These are phyloP conservation scores for Petrophora chlorosata DNA, from an alignment of 2,888 invertebrate species.

Conservation along the genomic window DNA sequence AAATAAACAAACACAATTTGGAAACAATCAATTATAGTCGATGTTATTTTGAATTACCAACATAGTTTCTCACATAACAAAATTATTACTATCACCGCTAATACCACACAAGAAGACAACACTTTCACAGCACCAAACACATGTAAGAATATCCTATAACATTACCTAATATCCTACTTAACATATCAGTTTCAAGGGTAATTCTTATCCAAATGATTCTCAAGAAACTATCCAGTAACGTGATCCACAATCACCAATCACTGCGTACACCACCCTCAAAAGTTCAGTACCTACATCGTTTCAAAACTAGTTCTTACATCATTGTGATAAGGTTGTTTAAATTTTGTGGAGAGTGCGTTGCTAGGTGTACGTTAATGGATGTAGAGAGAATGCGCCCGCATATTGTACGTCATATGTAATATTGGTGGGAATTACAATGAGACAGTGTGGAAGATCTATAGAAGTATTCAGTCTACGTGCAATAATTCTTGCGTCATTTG, in stretches of 20 bases:
- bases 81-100: slow-evolving; percentile 7
- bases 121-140: slow-evolving; percentile 9
- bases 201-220: slow-evolving; percentile 36
- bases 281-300: neutral
- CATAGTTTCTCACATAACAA: no score
- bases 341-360: neutral
- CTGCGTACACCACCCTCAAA: slow-evolving; percentile 10
- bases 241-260: slow-evolving; percentile 33
- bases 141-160: slow-evolving; percentile 27
- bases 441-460: slow-evolving; percentile 7
- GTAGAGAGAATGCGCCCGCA: slow-evolving; percentile 68
- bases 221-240: slow-evolving; percentile 34
- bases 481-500: neutral
- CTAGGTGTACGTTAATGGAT: slow-evolving; percentile 19
- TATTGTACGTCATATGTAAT: slow-evolving; percentile 38
- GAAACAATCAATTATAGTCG: no score
- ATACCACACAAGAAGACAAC: slow-evolving; percentile 19
- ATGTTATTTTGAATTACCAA: no score
- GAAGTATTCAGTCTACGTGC: neutral
- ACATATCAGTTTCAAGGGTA: slow-evolving; percentile 35
- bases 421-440: slow-evolving; percentile 27
- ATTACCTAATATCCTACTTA: slow-evolving; percentile 35
- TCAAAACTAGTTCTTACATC: neutral
- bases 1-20: no score
- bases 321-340: neutral